phyloP scores from a whole-genome alignment of 2,797 vertebrate genomes.

The Acanthurus tractus region DNA sequence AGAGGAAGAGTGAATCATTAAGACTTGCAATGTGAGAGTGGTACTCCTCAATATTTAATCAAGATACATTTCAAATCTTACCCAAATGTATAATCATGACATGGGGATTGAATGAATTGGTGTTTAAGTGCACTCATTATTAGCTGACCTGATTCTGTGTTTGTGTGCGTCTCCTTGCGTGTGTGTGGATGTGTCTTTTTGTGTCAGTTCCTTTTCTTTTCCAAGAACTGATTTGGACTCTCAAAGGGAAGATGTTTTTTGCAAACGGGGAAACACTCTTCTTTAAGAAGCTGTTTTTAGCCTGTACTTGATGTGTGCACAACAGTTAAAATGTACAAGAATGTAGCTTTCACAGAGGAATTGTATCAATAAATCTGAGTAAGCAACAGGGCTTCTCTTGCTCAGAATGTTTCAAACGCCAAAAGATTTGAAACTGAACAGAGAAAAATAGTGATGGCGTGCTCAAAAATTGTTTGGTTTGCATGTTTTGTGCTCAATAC shows the following conservation, averaged over 20 bases:
- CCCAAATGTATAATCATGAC: constrained; percentile 81
- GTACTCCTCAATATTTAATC: constrained; percentile 84
- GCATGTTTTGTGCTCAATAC: neutral
- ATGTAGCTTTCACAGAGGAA: constrained; percentile 15
- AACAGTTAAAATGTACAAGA: constrained; percentile 26
- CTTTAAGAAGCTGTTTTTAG: constrained; percentile 38
- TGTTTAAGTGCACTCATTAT: constrained; percentile 74
- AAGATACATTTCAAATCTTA: constrained; percentile 81
- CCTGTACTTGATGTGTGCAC: constrained; percentile 6
- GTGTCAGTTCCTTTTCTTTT: constrained; percentile 25
- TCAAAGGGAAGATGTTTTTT: constrained; percentile 62
- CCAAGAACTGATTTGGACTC: constrained; percentile 42
- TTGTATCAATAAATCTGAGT: constrained; percentile 21
- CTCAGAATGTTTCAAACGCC: constrained; percentile 3
- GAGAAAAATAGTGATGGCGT: neutral
- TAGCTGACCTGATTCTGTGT: constrained; percentile 57
- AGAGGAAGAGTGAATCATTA: constrained; percentile 81
- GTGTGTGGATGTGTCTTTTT: constrained; percentile 19
- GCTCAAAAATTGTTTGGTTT: neutral
- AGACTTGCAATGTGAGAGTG: constrained; percentile 76
- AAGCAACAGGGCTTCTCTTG: neutral
- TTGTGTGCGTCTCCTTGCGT: constrained; percentile 24
- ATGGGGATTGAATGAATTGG: constrained; percentile 76
- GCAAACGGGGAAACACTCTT: constrained; percentile 42
- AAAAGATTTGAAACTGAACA: constrained; percentile 6